Base-by-base conservation (phyloP, 2,888 invertebrate species). In the Pelosia muscerda region DNA sequence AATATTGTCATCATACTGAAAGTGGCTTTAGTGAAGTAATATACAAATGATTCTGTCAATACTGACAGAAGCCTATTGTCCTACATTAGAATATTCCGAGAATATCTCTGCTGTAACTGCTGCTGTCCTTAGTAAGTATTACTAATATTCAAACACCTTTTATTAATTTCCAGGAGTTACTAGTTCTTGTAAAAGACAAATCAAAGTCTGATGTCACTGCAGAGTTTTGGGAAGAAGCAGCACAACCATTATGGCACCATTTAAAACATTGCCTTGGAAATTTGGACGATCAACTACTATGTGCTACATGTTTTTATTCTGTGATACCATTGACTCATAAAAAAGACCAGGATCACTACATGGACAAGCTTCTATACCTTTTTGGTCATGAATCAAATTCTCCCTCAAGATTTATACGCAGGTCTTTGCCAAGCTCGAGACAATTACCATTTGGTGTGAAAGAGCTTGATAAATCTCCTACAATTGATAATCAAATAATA, bases 251-350 rank as follows among this genome's bases (percentile, higher is more conserved):
- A 60, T 93, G 92, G 90, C 63, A 42, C 11, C 93, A 94, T 81
- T 79, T 94, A 68, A 74, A 82, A 63, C 79, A 65, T 26, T 89
- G 88, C 19, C 79, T 92, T 8, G 73, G 74, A 13, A 87, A 85
- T 78, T 86, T 90, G 77, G 95, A 95, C 78, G 90, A 92, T 72
- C 95, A 95, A 76, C 77, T 94, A 63, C 79, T 95, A 2, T 92
- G 93, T 75, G 87, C 91, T 23, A 94, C 91, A 73, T 92, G 92
- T 78, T 92, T 93, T 71, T 94, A 88, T 74, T 86, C 92, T 57
- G 78, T 90, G 15, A 74, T 94, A 13, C 67, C 77, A 54, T 67
- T 85, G 59, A 81, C 86, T 42, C 76, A 86, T 54, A 82, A 86
- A 54, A 83, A 87, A 71, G 80, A 87, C 54, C 83, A 88, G 70